Evolutionary conservation across 2,113 vertebrate species (phyloP), one percentile per base, ranked within the genome.

Genomic region (Mobula birostris): DNA sequence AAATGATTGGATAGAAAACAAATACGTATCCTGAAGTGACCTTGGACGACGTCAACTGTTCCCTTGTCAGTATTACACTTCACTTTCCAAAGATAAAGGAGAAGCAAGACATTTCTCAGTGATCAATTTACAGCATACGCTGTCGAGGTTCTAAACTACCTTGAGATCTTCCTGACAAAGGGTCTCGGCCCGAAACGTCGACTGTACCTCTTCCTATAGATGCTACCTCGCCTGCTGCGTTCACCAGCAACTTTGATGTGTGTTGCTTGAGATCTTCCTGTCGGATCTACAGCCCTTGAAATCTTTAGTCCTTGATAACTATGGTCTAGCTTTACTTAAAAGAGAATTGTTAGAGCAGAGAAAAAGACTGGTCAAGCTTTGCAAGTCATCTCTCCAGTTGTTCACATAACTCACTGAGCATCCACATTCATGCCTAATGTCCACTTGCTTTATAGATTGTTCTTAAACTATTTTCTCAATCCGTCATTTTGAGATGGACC

Each of bases 1-100:
- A 88, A 88, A 88, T n/a, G 85, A 88, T 88, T 88, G 85, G 85
- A 88, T 29, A 32, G 58, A 66, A 88, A 88, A 88, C 29, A 88
- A 88, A 88, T n/a, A 15, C 29, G 17, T 66, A 58, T 88, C 85
- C 85, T 88, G 58, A 88, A 9, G 85, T 88, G 85, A 66, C 58
- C 85, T 63, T 14, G 27, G 63, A 63, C 63, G 29, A 11, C 85
- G 61, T 87, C 83, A 63, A 27, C 29, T 6, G 29, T n/a, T 7
- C 85, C 36, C 27, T 17, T 83, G 40, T 19, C 80, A 2, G 7
- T 56, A 56, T 8, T 58, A 85, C 24, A 21, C 19, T 58, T 66
- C 85, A 63, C 29, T 88, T 63, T 88, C 29, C 85, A 88, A 88
- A 88, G 85, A 14, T 32, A 17, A 14, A 66, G 61, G 61, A 88